These are phyloP conservation scores for Drosophila algonquin DNA, from an alignment of 2,888 invertebrate species.

Conservation along the genomic window DNA sequence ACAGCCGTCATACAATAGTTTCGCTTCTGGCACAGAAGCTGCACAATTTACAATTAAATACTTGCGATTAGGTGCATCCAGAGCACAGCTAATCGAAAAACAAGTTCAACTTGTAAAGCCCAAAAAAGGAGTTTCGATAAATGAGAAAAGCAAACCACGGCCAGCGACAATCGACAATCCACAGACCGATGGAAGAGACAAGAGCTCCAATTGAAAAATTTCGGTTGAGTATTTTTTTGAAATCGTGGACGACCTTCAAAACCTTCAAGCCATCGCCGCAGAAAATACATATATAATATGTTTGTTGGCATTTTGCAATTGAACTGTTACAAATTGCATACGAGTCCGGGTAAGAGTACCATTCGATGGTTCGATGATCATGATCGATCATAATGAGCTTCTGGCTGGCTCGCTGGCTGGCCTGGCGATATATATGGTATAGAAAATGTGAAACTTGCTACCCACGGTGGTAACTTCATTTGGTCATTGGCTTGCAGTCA, in stretches of 20 bases:
- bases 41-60: conserved; percentile 11
- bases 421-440: conserved; percentile 20
- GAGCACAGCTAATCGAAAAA: conserved; percentile 57
- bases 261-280: conserved; percentile 17
- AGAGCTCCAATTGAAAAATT: background rate
- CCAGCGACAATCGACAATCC: conserved; percentile 12
- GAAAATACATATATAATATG: conserved; percentile 10
- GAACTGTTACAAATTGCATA: conserved; percentile 31
- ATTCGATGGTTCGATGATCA: conserved; percentile 22
- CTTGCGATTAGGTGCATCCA: background rate
- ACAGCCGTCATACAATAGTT: background rate
- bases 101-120: conserved; percentile 39
- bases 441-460: conserved; percentile 69
- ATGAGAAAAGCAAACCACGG: conserved; percentile 33
- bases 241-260: conserved; percentile 35
- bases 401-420: background rate
- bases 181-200: background rate
- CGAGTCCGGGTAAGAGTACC: conserved; percentile 1
- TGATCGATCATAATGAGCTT: conserved; percentile 4
- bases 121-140: conserved; percentile 15
- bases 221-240: conserved; percentile 15
- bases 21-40: background rate
- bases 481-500: conserved; percentile 72
- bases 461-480: conserved; percentile 62
- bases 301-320: conserved; percentile 32